These are phyloP conservation scores for Steinernema feltiae DNA, from an alignment of 1,140 invertebrate species.

Conservation along the genomic window DNA sequence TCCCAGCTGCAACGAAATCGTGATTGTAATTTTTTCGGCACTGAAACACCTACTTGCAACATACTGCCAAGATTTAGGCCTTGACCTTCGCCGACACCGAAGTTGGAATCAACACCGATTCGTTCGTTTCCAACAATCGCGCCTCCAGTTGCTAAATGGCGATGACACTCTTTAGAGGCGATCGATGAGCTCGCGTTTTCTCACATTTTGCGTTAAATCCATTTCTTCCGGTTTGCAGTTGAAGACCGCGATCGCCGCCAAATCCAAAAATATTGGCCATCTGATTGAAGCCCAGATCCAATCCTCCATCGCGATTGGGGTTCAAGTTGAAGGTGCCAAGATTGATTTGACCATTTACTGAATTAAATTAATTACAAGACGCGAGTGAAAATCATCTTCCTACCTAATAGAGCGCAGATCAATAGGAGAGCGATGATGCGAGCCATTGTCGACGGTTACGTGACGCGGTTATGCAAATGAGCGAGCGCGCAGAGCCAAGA, in stretches of 20 bases:
- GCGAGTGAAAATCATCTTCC: no score
- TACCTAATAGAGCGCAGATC: no score
- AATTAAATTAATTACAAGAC: no score
- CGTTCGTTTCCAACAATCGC: constrained; percentile 28
- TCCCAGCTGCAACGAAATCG: neutral
- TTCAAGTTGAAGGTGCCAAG: constrained; percentile 30
- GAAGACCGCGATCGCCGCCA: constrained; percentile 31
- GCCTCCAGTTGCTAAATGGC: constrained; percentile 30
- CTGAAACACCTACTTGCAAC: constrained; percentile 31
- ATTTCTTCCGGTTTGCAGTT: constrained; percentile 17
- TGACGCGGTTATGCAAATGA: neutral
- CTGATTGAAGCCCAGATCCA: constrained; percentile 31
- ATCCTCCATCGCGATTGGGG: constrained; percentile 26
- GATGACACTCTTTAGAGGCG: neutral
- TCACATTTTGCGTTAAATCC: constrained; percentile 32
- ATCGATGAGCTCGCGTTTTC: constrained; percentile 11
- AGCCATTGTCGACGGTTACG: no score
- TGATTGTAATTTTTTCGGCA: neutral
- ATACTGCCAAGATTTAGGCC: constrained; percentile 30
- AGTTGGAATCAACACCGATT: constrained; percentile 29
- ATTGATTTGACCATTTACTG: constrained; percentile 28
- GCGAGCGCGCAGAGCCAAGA: neutral
- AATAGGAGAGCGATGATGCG: no score
- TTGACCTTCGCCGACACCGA: constrained; percentile 23
- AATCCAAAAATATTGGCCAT: constrained; percentile 34